Evolutionary conservation across 2,113 vertebrate species (phyloP), one percentile per base, ranked within the genome.

Genomic region (Ondatra zibethicus): DNA sequence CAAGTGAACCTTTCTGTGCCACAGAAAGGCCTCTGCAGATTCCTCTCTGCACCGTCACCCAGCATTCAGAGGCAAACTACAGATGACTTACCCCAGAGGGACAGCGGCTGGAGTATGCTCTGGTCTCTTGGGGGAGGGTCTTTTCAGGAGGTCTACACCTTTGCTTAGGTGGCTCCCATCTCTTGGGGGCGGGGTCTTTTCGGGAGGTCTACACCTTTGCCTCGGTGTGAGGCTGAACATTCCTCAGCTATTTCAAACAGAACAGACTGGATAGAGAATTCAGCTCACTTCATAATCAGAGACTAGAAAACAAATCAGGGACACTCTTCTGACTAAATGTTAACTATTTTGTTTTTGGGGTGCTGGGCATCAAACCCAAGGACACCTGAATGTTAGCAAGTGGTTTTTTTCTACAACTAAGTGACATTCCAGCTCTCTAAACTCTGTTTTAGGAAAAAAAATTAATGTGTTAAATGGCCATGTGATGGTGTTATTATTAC

Each of bases 61-160:
- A 31, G 82, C 76, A 88, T 4, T 86, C 21, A 92, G 84, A 92
- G 72, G 84, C 58, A 70, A 65, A 95, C 63, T 80, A 76, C 50
- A 76, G 47, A 21, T 4, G 36, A 65, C 66, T 1, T 70, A 66
- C 42, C 27, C 55, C 36, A 63, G 8, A 61, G 77, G 29, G 55
- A n/a, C 81, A 47, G 36, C 27, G 36, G 68, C 9, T 12, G 63
- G 65, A 31, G 31, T 5, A 0, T n/a, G 70, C 47, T 45, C 45
- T 19, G 55, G 11, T 31, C 10, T 23, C 65, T 66, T 31, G 12
- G 45, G 31, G 42, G 5, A 39, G 25, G 66, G 65, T 50, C 78
- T n/a, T 80, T 50, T 36, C 42, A 42, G n/a, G 10, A 31, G 13
- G 23, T 3, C 73, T 73, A 36, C 29, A 47, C 68, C 68, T 88